Conservation (phyloP, 2,113 vertebrate species). For the Sceloporus undulatus region DNA sequence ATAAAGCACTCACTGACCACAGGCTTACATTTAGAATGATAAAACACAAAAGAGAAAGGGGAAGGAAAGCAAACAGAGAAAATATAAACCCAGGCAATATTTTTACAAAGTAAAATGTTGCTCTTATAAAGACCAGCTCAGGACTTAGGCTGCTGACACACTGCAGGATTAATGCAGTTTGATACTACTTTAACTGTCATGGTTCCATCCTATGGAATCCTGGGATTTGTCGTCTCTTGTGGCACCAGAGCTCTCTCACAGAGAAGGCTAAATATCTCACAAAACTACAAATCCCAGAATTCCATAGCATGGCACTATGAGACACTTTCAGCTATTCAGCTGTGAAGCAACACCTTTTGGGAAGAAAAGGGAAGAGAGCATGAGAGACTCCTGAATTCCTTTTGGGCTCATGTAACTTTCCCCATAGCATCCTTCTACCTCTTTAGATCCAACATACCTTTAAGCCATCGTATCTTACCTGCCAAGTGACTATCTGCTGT, state of each 20-base stretch:
- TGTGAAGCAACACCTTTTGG: no score
- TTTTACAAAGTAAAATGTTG: no score
- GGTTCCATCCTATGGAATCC: no score
- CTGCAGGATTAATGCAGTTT: no score
- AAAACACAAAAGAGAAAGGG: background rate
- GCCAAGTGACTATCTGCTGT: accelerated
- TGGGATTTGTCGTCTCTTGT: no score
- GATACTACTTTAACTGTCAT: no score
- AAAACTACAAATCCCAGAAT: no score
- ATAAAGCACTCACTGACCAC: no score
- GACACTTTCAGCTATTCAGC: background rate
- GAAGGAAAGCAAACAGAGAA: background rate
- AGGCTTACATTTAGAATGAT: background rate
- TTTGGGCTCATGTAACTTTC: background rate
- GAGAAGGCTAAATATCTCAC: no score
- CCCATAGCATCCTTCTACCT: background rate
- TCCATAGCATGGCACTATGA: background rate
- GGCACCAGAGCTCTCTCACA: no score
- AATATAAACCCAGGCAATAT: background rate
- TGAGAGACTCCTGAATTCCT: background rate
- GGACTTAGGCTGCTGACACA: no score
- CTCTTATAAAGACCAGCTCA: no score
- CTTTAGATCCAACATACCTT: background rate
- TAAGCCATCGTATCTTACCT: slow-evolving; percentile 34
- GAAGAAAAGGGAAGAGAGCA: background rate